These are phyloP conservation scores for Entelurus aequoreus DNA, from an alignment of 2,113 vertebrate species.

Conservation along the genomic window DNA sequence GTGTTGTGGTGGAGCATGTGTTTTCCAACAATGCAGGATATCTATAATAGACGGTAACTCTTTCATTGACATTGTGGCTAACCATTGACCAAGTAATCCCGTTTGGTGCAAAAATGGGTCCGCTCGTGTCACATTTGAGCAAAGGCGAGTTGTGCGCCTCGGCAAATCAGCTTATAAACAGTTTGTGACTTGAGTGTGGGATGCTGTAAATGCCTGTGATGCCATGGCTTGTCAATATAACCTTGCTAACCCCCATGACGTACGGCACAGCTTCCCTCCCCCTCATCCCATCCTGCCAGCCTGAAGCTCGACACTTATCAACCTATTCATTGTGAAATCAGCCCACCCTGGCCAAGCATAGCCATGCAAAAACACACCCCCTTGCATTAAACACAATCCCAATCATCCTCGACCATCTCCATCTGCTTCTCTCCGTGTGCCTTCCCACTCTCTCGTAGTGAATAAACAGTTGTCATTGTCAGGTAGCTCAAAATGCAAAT, in stretches of 20 bases:
- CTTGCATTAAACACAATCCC: constrained; percentile 69
- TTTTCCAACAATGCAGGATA: constrained; percentile 3
- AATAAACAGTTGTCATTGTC: constrained; percentile 64
- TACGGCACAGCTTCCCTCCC: constrained; percentile 50
- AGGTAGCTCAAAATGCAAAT: constrained; percentile 70
- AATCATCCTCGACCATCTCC: constrained; percentile 70
- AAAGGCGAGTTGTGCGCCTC: not conserved
- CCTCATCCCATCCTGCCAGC: constrained; percentile 15
- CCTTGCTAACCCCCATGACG: constrained; percentile 50
- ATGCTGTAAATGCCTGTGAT: constrained; percentile 20
- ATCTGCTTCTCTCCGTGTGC: constrained; percentile 39
- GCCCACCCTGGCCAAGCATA: constrained; percentile 66
- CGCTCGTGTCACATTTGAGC: not conserved
- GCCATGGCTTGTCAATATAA: constrained; percentile 44
- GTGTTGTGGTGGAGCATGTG: constrained; percentile 5
- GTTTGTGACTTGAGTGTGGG: not conserved
- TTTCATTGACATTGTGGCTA: not conserved
- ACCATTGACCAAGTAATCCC: constrained; percentile 2
- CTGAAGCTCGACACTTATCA: constrained; percentile 67
- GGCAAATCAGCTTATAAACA: constrained; percentile 3
- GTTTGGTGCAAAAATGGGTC: not conserved
- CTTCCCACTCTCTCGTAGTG: constrained; percentile 55
- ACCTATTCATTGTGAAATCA: constrained; percentile 76
- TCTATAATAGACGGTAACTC: not conserved
- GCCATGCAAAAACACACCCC: constrained; percentile 70